Percentiles rank a stretch among this genome's conserved stretches.
These are phyloP conservation scores for Poeciliopsis presidionis DNA, from an alignment of 2,797 vertebrate species.

Conservation along the genomic window DNA sequence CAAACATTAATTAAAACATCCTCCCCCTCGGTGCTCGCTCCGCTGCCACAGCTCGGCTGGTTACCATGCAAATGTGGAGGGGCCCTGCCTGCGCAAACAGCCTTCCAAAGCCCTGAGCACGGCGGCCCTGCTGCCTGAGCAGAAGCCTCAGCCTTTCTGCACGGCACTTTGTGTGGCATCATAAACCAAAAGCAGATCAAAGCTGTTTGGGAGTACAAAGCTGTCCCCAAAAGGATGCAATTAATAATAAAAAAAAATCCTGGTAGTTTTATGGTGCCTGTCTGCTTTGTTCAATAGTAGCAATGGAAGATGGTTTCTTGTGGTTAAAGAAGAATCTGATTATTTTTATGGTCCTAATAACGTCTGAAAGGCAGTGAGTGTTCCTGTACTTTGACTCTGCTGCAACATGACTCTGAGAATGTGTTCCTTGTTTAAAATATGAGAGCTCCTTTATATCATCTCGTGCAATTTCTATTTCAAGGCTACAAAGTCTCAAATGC, in stretches of 20 bases:
- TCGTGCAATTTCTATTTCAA: conserved; percentile 42
- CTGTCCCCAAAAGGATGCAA: conserved; percentile 41
- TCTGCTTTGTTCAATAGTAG: conserved; percentile 26
- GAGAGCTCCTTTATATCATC: conserved; percentile 44
- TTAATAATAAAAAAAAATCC: conserved; percentile 44
- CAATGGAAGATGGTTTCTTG: conserved; percentile 48
- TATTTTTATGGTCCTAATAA: conserved; percentile 58
- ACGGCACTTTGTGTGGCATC: conserved; percentile 6
- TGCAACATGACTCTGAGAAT: conserved; percentile 39
- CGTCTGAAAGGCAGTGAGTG: conserved; percentile 55
- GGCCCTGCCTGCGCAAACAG: conserved; percentile 65
- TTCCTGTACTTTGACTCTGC: conserved; percentile 38
- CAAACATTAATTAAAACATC: conserved; percentile 72
- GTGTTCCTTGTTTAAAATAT: conserved; percentile 49
- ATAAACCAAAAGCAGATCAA: conserved; percentile 26
- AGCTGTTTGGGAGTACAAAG: conserved; percentile 15
- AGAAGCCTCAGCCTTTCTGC: conserved; percentile 34
- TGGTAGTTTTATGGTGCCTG: conserved; percentile 42
- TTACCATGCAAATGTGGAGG: conserved; percentile 70
- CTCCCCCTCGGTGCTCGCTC: conserved; percentile 48
- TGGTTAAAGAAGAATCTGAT: conserved; percentile 57
- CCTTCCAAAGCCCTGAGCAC: conserved; percentile 38
- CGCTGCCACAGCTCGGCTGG: conserved; percentile 50
- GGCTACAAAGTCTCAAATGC: neutral
- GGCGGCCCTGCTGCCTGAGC: conserved; percentile 25